These are phyloP conservation scores for Belonocnema kinseyi DNA, from an alignment of 1,140 invertebrate species.

Conservation along the genomic window DNA sequence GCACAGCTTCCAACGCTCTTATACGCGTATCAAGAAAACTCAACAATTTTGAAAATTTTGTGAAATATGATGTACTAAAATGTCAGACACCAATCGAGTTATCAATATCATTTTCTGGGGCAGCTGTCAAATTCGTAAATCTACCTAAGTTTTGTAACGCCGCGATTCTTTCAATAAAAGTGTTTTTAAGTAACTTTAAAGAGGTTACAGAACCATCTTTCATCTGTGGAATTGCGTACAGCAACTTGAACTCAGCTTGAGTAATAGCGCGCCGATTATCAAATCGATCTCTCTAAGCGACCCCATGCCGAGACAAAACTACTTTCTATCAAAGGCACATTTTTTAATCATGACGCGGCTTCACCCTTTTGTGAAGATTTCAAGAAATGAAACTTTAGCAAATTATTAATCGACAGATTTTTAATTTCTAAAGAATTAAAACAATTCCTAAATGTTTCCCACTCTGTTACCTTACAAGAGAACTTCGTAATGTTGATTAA, in stretches of 20 bases:
- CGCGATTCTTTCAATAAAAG: no score
- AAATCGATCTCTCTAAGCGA: not conserved
- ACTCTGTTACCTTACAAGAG: conserved; percentile 22
- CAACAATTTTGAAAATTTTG: no score
- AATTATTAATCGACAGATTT: conserved; percentile 4
- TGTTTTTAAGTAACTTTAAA: no score
- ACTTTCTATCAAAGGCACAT: not conserved
- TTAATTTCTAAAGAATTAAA: conserved; percentile 33
- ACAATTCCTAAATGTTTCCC: conserved; percentile 30
- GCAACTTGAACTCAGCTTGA: not conserved
- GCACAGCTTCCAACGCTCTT: no score
- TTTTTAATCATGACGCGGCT: conserved; percentile 12
- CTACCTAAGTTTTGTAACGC: no score
- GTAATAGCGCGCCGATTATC: conserved; percentile 5
- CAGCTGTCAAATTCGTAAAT: no score
- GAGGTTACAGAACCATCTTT: no score
- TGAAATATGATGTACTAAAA: no score
- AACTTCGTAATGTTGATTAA: not conserved
- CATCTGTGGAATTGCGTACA: no score
- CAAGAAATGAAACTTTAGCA: conserved; percentile 27
- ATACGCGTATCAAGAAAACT: no score
- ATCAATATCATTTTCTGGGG: no score
- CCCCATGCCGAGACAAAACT: conserved; percentile 32
- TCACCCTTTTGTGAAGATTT: conserved; percentile 24
- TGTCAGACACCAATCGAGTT: no score